A percentile compares a stretch with the other conserved stretches of the same genome.
Evolutionary conservation across 2,797 vertebrate genomes (phyloP).

Genomic region (Nothura maculosa): DNA sequence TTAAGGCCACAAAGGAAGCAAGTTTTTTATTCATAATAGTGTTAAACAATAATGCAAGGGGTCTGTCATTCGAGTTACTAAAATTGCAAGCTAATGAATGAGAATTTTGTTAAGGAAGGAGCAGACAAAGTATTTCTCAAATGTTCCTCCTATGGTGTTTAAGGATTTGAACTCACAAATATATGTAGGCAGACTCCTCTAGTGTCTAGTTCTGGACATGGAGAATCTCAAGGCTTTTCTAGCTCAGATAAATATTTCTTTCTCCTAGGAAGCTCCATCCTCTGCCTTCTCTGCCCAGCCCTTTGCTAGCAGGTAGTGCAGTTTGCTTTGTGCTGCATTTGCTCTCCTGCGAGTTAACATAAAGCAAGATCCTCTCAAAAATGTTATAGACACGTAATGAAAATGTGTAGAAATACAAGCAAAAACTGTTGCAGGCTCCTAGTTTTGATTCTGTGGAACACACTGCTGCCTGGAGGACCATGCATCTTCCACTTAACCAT

Average conservation of each 20-base stretch:
- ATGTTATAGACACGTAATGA: background rate
- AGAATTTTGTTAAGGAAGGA: background rate
- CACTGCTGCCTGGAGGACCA: background rate
- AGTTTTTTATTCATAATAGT: background rate
- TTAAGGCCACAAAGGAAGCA: background rate
- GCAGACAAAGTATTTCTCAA: background rate
- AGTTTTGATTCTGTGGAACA: background rate
- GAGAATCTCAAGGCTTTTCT: background rate
- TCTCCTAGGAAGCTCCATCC: background rate
- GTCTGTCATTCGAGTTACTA: background rate
- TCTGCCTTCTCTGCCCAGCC: background rate
- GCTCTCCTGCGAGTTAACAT: background rate
- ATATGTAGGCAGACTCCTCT: background rate
- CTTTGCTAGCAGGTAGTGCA: background rate
- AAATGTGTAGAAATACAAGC: background rate
- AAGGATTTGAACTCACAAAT: background rate
- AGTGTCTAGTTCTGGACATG: background rate
- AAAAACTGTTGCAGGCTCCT: background rate
- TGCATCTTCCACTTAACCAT: background rate
- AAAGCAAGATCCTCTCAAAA: background rate
- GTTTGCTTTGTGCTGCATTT: background rate
- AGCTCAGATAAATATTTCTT: background rate
- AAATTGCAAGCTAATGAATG: background rate
- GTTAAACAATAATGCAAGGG: background rate
- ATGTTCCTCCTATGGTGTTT: background rate